Percentiles rank a stretch among this genome's conserved stretches.
phyloP scores from a whole-genome alignment of 2,113 vertebrate species.

The Microcebus griseorufus region DNA sequence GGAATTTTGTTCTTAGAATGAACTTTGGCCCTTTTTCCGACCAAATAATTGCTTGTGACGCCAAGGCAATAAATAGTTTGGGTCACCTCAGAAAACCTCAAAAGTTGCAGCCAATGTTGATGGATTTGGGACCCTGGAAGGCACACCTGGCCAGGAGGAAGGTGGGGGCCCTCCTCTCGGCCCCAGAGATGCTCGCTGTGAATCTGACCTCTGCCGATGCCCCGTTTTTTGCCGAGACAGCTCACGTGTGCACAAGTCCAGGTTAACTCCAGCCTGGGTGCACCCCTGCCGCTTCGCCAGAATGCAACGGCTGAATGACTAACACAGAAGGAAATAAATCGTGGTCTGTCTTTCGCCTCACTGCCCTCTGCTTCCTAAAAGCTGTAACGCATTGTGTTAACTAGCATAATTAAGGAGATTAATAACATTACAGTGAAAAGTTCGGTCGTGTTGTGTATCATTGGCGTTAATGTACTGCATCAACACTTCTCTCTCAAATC shows the following conservation, averaged over 20 bases:
- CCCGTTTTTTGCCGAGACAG: rapidly evolving
- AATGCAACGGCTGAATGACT: rapidly evolving
- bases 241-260: neutral
- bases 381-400: neutral
- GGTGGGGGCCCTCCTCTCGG: too few relatives aligned
- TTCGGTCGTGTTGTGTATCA: neutral
- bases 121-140: rapidly evolving
- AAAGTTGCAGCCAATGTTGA: neutral
- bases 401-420: neutral
- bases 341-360: rapidly evolving
- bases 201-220: rapidly evolving
- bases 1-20: neutral
- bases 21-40: neutral
- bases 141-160: rapidly evolving
- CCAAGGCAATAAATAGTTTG: neutral
- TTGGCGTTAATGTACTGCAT: rapidly evolving
- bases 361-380: neutral
- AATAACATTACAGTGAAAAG: constrained; percentile 26
- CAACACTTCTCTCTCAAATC: rapidly evolving
- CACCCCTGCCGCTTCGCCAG: rapidly evolving
- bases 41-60: neutral
- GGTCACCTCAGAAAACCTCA: neutral
- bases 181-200: neutral
- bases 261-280: rapidly evolving
- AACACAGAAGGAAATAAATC: too few relatives aligned